Evolutionary conservation across 1,140 invertebrate species (phyloP), one percentile per base, ranked within the genome.

Genomic region (Melitaea cinxia): DNA sequence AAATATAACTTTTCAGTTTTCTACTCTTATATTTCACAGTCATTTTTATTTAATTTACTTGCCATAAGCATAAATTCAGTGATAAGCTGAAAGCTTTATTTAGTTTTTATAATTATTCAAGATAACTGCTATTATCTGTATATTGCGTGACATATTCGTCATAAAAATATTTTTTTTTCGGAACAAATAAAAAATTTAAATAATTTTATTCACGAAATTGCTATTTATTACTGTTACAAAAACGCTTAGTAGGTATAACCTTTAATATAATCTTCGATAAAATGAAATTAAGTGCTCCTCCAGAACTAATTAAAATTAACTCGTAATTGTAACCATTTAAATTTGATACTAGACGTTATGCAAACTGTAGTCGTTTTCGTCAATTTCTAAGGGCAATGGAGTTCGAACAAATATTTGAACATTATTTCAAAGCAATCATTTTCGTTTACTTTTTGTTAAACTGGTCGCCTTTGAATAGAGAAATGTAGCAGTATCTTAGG

Each of bases 391-490:
- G 50, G 50, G 64, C 30, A 73, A 60, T 62, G 61, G 65, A 76
- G 68, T 56, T 74, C 68, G 54, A 68, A 75, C 73, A 81, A 85
- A 84, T 79, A 81, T 85, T 82, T 78, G 73, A 58, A 76, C 75
- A 79, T 77, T 82, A 81, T 73, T 72, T 63, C 63, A 71, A 61
- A 68, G 52, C 83, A 77, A 85, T 87, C 84, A 83, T 79, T 80
- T 76, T 63, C 67, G 76, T 78, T 82, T 83, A 66, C 72, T 58
- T 58, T 65, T 65, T 60, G 28, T 52, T 35, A 39, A 62, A 62
- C 49, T 42, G 61, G 59, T 73, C 66, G 65, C 60, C 67, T 69
- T 69, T 64, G 71, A 61, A 71, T 65, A 57, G 62, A 61, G 42
- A 68, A 47, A 23, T 47, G 19, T 23, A 47, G 42, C 6, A 76